Base-by-base conservation (phyloP, 2,113 vertebrate species). In the Dendrocopos noguchii region DNA sequence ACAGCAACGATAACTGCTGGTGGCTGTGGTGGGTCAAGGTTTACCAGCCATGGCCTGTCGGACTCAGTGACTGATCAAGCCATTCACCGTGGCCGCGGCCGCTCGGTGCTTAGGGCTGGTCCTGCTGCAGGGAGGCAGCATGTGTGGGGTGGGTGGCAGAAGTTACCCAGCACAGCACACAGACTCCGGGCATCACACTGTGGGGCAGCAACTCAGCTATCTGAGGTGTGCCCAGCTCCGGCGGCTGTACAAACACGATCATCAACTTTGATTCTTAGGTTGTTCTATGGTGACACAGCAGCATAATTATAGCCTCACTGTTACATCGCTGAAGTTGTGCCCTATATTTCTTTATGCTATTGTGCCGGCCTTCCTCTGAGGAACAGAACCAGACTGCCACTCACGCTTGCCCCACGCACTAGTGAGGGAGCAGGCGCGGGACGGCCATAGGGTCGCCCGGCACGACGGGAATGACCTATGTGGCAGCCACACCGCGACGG, bases 251-350 rank as follows among this genome's bases (percentile, higher is more conserved):
- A 15, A 11, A 5, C 29, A 16, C 36, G 3, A 8, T 19, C 44
- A 10, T 18, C 27, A 9, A 1, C 29, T 25, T 42, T 2, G 25
- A 0, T 1, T 12, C 29, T 13, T 10, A 5, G 5, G 21, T 11
- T 10, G 47, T 22, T 36, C 18, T 6, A 4, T 20, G 14, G 59
- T 56, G 56, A 6, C 12, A 17, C 74, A 55, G 20, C 47, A 11
- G 59, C 21, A 2, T 7, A 50, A 5, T 12, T 12, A 28, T 55
- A 47, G 55, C 1, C 55, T 24, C n/a, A 2, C n/a, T 5, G 12
- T 10, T 6, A 10, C 71, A 18, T 27, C 18, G 5, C 73, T 4
- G 25, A 14, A 8, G 27, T 15, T 47, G 0, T 4, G 47, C 39
- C 75, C 59, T 9, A 1, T 33, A 1, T 25, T 57, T 24, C 66